phyloP scores from a whole-genome alignment of 1,140 invertebrate species.

The Anastatus disparis region DNA sequence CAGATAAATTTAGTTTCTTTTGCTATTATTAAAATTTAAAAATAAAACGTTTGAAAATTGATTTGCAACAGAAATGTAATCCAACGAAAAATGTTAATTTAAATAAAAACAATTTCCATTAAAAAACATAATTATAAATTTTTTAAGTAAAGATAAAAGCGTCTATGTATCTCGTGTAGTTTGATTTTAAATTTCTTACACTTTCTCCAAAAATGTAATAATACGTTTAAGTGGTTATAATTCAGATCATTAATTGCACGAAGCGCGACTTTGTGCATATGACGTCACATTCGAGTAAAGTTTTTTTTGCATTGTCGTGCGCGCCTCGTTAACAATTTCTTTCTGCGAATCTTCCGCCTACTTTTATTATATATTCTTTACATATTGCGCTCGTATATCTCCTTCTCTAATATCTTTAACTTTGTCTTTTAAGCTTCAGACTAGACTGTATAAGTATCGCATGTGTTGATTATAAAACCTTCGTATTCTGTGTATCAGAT shows the following conservation, averaged over 20 bases:
- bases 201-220: neutral
- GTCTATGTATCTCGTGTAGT: too few species aligned
- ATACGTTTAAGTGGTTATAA: constrained; percentile 8
- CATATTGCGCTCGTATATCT: neutral
- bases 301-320: neutral
- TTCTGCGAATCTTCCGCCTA: constrained; percentile 3
- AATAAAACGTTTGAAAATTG: too few species aligned
- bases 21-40: too few species aligned
- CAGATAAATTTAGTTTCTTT: too few species aligned
- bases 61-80: too few species aligned
- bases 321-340: constrained; percentile 22
- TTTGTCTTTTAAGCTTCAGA: neutral
- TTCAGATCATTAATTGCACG: constrained; percentile 5
- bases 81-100: too few species aligned
- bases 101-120: too few species aligned
- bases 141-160: too few species aligned
- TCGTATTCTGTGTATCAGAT: neutral
- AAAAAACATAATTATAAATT: too few species aligned
- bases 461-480: too few species aligned
- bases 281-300: neutral
- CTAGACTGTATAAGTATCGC: too few species aligned
- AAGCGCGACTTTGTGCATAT: neutral
- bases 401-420: neutral
- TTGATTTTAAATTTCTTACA: too few species aligned
- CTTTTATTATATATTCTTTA: neutral